phyloP scores from a whole-genome alignment of 2,797 vertebrate genomes.

The Pempheris klunzingeri region DNA sequence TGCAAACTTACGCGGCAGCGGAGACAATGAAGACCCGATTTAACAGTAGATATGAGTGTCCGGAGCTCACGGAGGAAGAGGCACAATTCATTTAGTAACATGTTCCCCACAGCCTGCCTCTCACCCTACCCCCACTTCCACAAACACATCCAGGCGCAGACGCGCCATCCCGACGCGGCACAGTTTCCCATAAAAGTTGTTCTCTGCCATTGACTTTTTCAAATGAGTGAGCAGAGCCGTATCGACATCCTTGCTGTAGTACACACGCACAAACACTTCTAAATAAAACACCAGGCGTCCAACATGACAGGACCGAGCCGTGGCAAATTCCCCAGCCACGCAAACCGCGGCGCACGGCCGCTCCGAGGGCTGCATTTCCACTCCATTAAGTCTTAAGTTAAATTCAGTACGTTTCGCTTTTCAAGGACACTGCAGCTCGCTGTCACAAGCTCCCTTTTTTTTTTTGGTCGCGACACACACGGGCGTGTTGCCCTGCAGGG shows the following conservation, averaged over 20 bases:
- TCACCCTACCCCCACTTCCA: constrained; percentile 69
- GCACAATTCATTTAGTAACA: constrained; percentile 47
- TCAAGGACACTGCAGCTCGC: constrained; percentile 88
- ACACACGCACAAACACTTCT: constrained; percentile 33
- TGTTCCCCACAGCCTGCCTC: constrained; percentile 33
- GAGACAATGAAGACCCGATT: constrained; percentile 65
- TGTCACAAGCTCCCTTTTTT: constrained; percentile 69
- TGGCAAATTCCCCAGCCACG: constrained; percentile 26
- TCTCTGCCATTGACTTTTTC: constrained; percentile 72
- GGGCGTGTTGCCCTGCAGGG: constrained; percentile 58
- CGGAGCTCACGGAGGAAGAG: constrained; percentile 31
- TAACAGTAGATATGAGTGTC: constrained; percentile 31
- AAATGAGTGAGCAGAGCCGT: constrained; percentile 64
- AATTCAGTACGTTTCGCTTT: constrained; percentile 72
- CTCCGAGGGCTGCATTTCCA: constrained; percentile 28
- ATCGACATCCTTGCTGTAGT: constrained; percentile 59
- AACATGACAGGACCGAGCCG: constrained; percentile 63
- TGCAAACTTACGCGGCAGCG: constrained; percentile 72
- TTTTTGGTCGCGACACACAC: constrained; percentile 59
- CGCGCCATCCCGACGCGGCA: constrained; percentile 68
- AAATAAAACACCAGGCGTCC: constrained; percentile 57
- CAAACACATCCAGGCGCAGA: constrained; percentile 68
- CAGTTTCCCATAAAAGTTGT: constrained; percentile 74
- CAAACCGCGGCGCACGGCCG: constrained; percentile 29
- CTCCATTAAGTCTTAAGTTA: constrained; percentile 71